A percentile compares a stretch with the other conserved stretches of the same genome.
phyloP scores from a whole-genome alignment of 2,888 invertebrate species.

The Erebia epiphron region DNA sequence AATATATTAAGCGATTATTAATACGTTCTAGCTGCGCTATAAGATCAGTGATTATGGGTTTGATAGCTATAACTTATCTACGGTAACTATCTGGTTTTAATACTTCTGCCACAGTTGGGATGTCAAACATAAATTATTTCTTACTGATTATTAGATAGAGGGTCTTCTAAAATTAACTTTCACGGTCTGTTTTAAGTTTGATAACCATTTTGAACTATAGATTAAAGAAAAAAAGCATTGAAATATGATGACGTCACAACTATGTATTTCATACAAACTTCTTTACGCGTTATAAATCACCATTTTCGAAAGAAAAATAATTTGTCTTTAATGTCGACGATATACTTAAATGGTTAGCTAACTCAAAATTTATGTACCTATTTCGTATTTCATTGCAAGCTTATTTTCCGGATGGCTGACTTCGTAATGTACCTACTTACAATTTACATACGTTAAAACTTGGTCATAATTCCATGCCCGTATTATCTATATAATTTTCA shows the following conservation, averaged over 20 bases:
- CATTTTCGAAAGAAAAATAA: no score
- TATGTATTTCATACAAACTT: no score
- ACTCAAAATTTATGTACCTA: not conserved
- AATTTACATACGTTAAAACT: conserved; percentile 13
- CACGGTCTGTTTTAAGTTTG: no score
- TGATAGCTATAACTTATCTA: not conserved
- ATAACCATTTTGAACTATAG: no score
- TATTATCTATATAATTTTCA: not conserved
- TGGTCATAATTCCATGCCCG: not conserved
- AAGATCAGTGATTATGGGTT: not conserved
- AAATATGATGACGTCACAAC: no score
- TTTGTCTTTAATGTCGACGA: not conserved
- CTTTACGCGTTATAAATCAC: no score
- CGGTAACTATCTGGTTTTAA: no score
- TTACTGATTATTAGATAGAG: no score
- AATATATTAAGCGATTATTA: conserved; percentile 14
- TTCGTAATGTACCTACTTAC: conserved; percentile 8
- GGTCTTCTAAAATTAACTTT: no score
- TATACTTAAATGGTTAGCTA: not conserved
- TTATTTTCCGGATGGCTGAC: conserved; percentile 22
- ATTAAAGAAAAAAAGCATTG: no score
- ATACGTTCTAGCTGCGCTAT: conserved; percentile 3
- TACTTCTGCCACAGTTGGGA: no score
- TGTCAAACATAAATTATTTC: no score
- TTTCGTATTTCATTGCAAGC: conserved; percentile 7